phyloP scores from a whole-genome alignment of 2,113 vertebrate species.

The Diadophis punctatus region DNA sequence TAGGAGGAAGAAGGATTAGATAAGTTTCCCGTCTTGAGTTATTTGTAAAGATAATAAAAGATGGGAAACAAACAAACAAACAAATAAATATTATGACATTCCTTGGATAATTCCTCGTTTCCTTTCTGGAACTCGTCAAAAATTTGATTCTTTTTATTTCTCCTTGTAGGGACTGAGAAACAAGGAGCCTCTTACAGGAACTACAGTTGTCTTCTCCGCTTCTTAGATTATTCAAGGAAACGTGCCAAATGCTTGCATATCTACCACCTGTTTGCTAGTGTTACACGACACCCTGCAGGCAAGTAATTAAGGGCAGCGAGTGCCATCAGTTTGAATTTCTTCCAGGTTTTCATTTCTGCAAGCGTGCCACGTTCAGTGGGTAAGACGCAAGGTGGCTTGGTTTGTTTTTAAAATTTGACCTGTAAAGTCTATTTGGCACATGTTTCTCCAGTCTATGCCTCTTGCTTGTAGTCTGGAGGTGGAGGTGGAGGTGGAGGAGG shows the following conservation, averaged over 20 bases:
- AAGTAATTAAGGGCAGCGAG: background rate
- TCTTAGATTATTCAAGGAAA: background rate
- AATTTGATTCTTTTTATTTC: background rate
- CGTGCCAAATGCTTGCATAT: background rate
- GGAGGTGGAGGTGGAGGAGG: too few relatives aligned
- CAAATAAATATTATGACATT: background rate
- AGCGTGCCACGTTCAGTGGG: background rate
- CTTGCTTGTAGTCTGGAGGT: background rate
- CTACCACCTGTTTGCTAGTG: background rate
- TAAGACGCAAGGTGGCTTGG: background rate
- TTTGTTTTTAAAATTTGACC: background rate
- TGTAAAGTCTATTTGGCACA: background rate
- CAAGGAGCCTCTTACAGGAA: accelerated
- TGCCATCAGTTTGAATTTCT: background rate
- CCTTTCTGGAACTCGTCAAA: background rate
- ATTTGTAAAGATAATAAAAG: too few relatives aligned
- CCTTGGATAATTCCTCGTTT: background rate
- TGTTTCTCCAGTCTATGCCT: background rate
- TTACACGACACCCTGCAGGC: background rate
- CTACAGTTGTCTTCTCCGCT: background rate
- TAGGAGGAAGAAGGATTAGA: too few relatives aligned
- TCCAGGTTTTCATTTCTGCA: background rate
- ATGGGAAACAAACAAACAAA: too few relatives aligned
- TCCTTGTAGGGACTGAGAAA: background rate
- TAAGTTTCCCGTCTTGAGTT: too few relatives aligned